phyloP scores from a whole-genome alignment of 2,888 invertebrate genomes.

The Drosophila mettleri region DNA sequence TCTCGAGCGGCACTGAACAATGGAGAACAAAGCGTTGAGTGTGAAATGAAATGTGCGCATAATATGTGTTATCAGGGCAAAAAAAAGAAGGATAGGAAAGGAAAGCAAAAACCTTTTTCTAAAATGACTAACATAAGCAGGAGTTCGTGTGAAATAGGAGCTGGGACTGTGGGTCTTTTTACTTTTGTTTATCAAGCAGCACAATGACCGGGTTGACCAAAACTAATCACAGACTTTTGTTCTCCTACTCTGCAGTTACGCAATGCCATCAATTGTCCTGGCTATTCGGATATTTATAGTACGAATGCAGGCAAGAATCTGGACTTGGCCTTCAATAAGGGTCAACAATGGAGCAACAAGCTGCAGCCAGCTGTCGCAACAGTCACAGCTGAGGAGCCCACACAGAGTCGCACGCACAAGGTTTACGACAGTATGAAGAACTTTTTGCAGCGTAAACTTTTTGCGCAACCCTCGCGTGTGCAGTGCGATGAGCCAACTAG shows the following conservation, averaged over 20 bases:
- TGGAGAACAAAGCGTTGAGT: slow-evolving; percentile 38
- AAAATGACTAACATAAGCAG: slow-evolving; percentile 36
- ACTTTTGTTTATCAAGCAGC: slow-evolving; percentile 2
- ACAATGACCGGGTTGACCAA: slow-evolving; percentile 36
- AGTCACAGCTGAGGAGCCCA: slow-evolving; percentile 29
- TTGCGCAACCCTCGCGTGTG: slow-evolving; percentile 66
- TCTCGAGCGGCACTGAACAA: slow-evolving; percentile 28
- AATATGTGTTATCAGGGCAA: slow-evolving; percentile 52
- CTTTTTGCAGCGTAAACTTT: slow-evolving; percentile 82
- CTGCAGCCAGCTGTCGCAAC: slow-evolving; percentile 42
- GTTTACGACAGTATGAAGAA: slow-evolving; percentile 84
- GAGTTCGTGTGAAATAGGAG: slow-evolving; percentile 57
- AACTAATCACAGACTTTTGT: slow-evolving; percentile 53
- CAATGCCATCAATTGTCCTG: slow-evolving; percentile 74
- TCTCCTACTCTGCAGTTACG: slow-evolving; percentile 52
- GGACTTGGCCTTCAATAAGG: slow-evolving; percentile 73
- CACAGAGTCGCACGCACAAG: slow-evolving; percentile 76
- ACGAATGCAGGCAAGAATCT: slow-evolving; percentile 65
- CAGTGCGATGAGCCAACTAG: slow-evolving; percentile 68
- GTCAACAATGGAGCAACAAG: slow-evolving; percentile 79
- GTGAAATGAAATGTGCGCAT: slow-evolving; percentile 43
- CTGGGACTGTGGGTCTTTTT: neutral
- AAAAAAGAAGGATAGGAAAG: slow-evolving; percentile 11
- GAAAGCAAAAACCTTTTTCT: slow-evolving; percentile 26
- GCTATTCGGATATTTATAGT: slow-evolving; percentile 73